Evolutionary conservation across 2,113 vertebrate species (phyloP).

Genomic region (Pipra filicauda): DNA sequence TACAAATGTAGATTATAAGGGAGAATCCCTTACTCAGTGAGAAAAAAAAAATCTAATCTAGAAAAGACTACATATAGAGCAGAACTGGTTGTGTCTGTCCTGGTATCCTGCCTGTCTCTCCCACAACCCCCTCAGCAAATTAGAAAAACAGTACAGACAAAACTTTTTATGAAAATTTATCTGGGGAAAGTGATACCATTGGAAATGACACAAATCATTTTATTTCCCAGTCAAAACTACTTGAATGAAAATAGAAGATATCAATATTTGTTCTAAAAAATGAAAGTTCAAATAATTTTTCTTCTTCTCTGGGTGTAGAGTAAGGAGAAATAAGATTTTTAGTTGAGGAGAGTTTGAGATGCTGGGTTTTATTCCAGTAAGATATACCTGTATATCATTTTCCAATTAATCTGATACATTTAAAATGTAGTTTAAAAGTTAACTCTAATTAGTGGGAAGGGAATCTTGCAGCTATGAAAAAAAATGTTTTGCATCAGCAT

Average conservation of each 20-base stretch:
- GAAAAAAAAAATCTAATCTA: neutral
- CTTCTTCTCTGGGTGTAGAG: neutral
- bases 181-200: accelerated
- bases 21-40: neutral
- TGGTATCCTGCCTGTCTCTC: neutral
- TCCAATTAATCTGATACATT: neutral
- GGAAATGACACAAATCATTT: neutral
- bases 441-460: neutral
- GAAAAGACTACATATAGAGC: neutral
- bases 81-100: neutral
- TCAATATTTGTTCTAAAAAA: neutral
- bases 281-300: neutral
- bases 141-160: neutral
- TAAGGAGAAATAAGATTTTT: neutral
- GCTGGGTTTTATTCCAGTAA: neutral
- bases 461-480: neutral
- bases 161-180: neutral
- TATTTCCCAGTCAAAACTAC: neutral
- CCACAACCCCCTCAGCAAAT: neutral
- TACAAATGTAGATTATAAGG: neutral
- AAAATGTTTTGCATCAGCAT: neutral
- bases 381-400: neutral
- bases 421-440: neutral
- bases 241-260: neutral
- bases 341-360: neutral